Conservation (phyloP, 2,888 invertebrate species). For the Pollenia griseotomentosa region DNA sequence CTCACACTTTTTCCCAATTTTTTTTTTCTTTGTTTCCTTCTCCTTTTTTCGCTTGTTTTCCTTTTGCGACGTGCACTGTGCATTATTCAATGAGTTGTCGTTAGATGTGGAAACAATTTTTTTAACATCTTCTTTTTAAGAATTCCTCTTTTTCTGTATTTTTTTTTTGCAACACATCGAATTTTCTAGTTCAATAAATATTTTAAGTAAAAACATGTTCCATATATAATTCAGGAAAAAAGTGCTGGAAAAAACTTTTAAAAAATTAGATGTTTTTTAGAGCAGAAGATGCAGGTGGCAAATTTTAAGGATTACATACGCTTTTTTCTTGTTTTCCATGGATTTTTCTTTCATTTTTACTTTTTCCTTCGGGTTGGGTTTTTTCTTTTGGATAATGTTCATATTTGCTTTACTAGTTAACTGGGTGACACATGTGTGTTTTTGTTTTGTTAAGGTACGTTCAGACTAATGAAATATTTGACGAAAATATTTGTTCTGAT, state of each 20-base stretch:
- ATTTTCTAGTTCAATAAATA: conserved; percentile 77
- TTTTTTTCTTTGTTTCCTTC: not conserved
- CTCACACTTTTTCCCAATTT: conserved; percentile 37
- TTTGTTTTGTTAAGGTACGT: conserved; percentile 16
- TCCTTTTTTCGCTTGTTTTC: not conserved
- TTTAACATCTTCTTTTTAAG: conserved; percentile 12
- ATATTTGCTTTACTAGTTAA: conserved; percentile 73
- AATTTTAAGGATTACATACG: conserved; percentile 61
- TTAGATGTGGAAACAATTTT: conserved; percentile 75
- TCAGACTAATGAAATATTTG: too few species aligned
- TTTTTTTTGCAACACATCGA: conserved; percentile 72
- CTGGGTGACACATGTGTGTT: conserved; percentile 71
- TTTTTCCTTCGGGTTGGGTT: not conserved
- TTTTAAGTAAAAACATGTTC: conserved; percentile 66
- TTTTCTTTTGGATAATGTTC: conserved; percentile 42
- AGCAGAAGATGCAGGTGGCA: conserved; percentile 71
- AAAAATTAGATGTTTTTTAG: conserved; percentile 60
- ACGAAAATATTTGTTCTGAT: too few species aligned
- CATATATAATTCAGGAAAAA: conserved; percentile 68
- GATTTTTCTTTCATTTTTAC: conserved; percentile 21
- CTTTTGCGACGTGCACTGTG: conserved; percentile 37
- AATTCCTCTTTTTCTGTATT: conserved; percentile 26
- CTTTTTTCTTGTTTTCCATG: not conserved
- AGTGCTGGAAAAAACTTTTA: conserved; percentile 54
- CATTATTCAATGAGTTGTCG: conserved; percentile 11